phyloP scores from a whole-genome alignment of 2,888 invertebrate genomes.

The Invenusta paracnida region DNA sequence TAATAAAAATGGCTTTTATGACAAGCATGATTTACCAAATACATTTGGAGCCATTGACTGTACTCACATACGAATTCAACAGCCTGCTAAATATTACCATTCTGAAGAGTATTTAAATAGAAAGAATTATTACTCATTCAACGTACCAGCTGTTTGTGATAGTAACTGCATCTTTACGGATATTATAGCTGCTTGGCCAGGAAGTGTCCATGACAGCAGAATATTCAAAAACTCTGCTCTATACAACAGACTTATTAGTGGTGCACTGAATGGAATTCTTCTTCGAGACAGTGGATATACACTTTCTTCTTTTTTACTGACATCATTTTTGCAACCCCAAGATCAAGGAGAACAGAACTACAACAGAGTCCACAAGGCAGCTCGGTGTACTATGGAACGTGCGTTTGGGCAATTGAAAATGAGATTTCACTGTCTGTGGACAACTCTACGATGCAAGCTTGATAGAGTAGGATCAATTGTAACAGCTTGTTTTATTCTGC shows the following conservation, averaged over 20 bases:
- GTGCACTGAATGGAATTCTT: not conserved
- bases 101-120: not conserved
- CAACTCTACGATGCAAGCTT: not conserved
- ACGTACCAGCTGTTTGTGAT: not conserved
- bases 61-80: not conserved
- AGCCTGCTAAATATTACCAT: not conserved
- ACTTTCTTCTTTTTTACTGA: slow-evolving; percentile 32
- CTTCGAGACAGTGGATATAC: slow-evolving; percentile 34
- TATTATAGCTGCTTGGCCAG: not conserved
- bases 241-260: not conserved
- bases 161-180: not conserved
- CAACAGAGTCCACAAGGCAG: slow-evolving; percentile 29
- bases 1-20: not conserved
- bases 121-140: slow-evolving; percentile 11
- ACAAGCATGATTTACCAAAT: not conserved
- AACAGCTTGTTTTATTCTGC: no score
- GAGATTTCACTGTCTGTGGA: not conserved
- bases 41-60: no score
- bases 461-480: not conserved
- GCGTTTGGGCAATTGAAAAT: slow-evolving; percentile 31
- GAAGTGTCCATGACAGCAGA: not conserved
- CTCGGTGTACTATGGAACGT: slow-evolving; percentile 23
- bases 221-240: not conserved
- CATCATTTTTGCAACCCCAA: not conserved
- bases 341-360: not conserved